phyloP scores from a whole-genome alignment of 2,797 vertebrate genomes.

The Todus mexicanus region DNA sequence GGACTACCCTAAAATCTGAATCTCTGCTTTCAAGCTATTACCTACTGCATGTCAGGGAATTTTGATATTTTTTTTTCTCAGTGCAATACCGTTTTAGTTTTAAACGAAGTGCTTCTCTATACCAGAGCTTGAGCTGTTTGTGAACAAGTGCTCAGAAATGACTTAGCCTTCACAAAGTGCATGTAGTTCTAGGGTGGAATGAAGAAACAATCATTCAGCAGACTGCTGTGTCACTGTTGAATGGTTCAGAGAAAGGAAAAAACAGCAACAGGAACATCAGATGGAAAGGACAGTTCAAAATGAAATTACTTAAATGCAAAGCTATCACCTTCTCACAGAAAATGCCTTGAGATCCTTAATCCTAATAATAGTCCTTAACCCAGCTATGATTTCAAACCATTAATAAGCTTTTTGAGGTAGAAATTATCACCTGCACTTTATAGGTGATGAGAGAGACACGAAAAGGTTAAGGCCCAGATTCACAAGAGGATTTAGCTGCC shows the following conservation, averaged over 20 bases:
- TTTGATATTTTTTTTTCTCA: neutral
- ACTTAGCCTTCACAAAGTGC: neutral
- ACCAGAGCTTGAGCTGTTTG: neutral
- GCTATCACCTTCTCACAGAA: neutral
- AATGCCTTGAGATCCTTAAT: neutral
- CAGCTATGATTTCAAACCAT: slow-evolving; percentile 16
- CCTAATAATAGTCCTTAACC: slow-evolving; percentile 44
- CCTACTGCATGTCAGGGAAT: neutral
- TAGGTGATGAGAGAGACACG: neutral
- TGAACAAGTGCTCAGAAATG: neutral
- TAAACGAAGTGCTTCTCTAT: neutral
- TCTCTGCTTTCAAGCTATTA: neutral
- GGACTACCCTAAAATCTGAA: neutral
- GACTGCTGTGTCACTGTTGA: slow-evolving; percentile 1
- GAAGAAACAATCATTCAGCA: neutral
- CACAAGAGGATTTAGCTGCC: slow-evolving; percentile 1
- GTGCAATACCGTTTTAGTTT: neutral
- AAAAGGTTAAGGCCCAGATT: slow-evolving; percentile 28
- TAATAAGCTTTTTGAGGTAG: slow-evolving; percentile 56
- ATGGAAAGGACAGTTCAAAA: neutral
- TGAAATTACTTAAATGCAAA: neutral
- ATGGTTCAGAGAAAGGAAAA: neutral
- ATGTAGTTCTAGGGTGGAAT: neutral
- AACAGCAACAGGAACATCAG: neutral
- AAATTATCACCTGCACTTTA: slow-evolving; percentile 48